phyloP scores from a whole-genome alignment of 2,888 invertebrate species.

The Pandemis corylana region DNA sequence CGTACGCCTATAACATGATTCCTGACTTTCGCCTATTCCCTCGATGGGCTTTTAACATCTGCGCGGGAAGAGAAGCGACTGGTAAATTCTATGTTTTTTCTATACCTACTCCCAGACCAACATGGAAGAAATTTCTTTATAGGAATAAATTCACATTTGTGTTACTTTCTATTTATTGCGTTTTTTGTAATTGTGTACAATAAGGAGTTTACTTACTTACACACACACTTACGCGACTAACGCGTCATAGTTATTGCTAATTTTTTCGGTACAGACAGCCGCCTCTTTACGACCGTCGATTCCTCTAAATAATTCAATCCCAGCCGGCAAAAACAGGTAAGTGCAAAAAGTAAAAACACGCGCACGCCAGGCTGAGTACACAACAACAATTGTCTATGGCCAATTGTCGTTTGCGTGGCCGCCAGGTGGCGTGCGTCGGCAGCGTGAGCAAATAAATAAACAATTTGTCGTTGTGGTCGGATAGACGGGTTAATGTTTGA shows the following conservation, averaged over 20 bases:
- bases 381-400: slow-evolving; percentile 76
- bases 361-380: slow-evolving; percentile 56
- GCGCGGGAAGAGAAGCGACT: too few relatives aligned
- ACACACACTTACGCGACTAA: too few relatives aligned
- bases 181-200: too few relatives aligned
- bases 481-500: slow-evolving; percentile 28
- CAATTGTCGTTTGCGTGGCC: slow-evolving; percentile 76
- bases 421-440: slow-evolving; percentile 76
- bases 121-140: too few relatives aligned
- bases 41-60: too few relatives aligned
- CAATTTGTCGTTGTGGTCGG: slow-evolving; percentile 42
- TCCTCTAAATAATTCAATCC: slow-evolving; percentile 58
- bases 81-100: too few relatives aligned
- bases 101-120: too few relatives aligned
- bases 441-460: slow-evolving; percentile 64
- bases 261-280: background rate
- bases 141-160: too few relatives aligned
- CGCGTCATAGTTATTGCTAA: background rate
- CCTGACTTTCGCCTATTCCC: too few relatives aligned
- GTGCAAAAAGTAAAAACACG: slow-evolving; percentile 56
- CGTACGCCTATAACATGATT: too few relatives aligned
- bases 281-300: slow-evolving; percentile 44
- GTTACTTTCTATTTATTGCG: too few relatives aligned
- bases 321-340: slow-evolving; percentile 51
- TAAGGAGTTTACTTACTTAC: too few relatives aligned